Percentiles rank a stretch among this genome's conserved stretches.
Conservation (phyloP, 2,113 vertebrate species). For the Platycercus adscitus region DNA sequence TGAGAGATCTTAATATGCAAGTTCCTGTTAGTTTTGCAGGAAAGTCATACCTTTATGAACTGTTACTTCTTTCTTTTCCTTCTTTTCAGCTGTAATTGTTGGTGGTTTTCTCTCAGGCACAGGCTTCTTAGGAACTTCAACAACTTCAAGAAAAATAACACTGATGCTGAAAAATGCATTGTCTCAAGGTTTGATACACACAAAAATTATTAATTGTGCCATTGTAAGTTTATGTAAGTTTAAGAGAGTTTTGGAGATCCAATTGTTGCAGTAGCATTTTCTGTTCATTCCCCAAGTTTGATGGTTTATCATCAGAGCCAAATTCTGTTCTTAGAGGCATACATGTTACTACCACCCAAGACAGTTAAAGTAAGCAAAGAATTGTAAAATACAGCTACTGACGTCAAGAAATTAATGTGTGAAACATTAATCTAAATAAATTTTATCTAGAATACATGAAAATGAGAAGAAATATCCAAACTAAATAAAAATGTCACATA, state of each 20-base stretch:
- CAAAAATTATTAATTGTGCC: neutral
- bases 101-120: conserved; percentile 60
- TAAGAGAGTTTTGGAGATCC: neutral
- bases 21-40: neutral
- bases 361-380: neutral
- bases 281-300: neutral
- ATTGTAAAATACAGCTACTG: neutral
- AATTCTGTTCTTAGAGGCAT: neutral
- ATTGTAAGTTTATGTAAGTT: neutral
- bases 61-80: conserved; percentile 74
- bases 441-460: neutral
- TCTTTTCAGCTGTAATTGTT: conserved; percentile 67
- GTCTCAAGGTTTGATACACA: neutral
- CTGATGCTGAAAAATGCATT: neutral
- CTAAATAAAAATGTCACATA: neutral
- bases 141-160: conserved; percentile 30
- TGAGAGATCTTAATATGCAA: neutral
- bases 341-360: neutral
- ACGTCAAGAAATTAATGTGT: neutral
- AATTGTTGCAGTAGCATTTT: neutral
- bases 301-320: neutral
- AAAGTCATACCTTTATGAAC: conserved; percentile 80
- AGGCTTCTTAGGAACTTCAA: conserved; percentile 69
- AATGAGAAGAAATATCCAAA: neutral
- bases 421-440: neutral